Percentiles rank a stretch among this genome's conserved stretches.
Conservation (phyloP, 2,797 vertebrate species). For the Steatocranus sp. region DNA sequence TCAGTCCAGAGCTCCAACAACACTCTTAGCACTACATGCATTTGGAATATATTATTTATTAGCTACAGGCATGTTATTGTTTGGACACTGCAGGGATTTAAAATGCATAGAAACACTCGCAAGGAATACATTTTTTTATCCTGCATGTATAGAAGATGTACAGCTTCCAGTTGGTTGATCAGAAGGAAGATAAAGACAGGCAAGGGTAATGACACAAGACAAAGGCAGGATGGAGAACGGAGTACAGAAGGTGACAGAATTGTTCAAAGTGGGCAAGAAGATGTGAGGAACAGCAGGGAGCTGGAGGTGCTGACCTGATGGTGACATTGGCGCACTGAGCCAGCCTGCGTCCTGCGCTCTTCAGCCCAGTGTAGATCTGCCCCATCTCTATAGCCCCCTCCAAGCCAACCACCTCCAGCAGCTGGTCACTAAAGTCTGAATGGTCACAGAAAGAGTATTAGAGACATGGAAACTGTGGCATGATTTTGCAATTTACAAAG, state of each 20-base stretch:
- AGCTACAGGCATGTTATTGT: conserved; percentile 6
- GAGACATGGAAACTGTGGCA: neutral
- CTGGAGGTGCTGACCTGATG: conserved; percentile 80
- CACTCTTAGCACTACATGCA: neutral
- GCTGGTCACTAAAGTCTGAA: conserved; percentile 79
- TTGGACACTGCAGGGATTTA: conserved; percentile 9
- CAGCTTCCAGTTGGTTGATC: conserved; percentile 7
- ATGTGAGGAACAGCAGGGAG: neutral
- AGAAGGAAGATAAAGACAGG: neutral
- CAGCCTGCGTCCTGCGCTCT: conserved; percentile 89
- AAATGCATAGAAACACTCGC: conserved; percentile 16
- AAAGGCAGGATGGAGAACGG: neutral
- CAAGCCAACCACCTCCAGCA: conserved; percentile 88
- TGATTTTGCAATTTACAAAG: neutral
- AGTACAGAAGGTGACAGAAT: neutral
- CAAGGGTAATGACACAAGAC: neutral
- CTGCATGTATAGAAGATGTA: neutral
- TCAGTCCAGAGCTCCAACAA: neutral
- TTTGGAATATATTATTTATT: conserved; percentile 48
- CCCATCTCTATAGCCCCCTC: conserved; percentile 97
- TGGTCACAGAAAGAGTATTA: neutral
- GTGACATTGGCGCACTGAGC: conserved; percentile 88
- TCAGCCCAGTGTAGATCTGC: conserved; percentile 96
- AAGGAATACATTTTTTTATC: conserved; percentile 48
- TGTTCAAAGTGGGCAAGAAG: neutral